Evolutionary conservation across 2,113 vertebrate species (phyloP).

Genomic region (Eurystomus gularis): DNA sequence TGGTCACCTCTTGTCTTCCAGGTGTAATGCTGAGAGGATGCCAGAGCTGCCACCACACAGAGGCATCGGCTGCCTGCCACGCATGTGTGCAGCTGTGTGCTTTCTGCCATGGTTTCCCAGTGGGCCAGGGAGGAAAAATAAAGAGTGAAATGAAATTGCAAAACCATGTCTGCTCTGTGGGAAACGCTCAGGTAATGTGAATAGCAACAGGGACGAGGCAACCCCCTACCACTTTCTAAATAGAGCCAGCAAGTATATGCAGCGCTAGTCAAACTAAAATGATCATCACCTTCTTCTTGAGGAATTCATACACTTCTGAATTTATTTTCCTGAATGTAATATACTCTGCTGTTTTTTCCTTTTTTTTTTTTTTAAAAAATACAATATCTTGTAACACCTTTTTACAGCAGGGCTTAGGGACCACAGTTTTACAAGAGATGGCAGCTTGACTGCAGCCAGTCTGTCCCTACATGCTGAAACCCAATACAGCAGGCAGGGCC

Average conservation of each 20-base stretch:
- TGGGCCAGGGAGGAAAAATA: not conserved
- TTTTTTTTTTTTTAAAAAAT: not conserved
- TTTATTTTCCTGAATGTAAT: not conserved
- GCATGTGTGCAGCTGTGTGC: not conserved
- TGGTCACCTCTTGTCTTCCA: not conserved
- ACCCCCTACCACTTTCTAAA: conserved; percentile 50
- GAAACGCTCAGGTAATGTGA: conserved; percentile 35
- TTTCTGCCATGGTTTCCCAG: conserved; percentile 34
- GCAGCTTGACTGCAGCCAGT: not conserved
- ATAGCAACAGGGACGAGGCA: not conserved
- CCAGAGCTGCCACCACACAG: fast-evolving
- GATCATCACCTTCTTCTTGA: not conserved
- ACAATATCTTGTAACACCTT: not conserved
- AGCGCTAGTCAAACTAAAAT: not conserved
- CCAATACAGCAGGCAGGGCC: not conserved
- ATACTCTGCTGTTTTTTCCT: not conserved
- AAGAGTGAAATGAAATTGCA: not conserved
- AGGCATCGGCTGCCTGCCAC: not conserved
- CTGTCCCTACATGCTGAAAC: not conserved
- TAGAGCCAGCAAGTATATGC: not conserved
- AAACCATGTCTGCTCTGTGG: not conserved
- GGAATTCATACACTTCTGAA: not conserved
- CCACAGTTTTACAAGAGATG: not conserved
- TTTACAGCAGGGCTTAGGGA: not conserved
- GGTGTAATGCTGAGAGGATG: not conserved